Evolutionary conservation across 1,140 invertebrate genomes (phyloP).

Genomic region (Asobara japonica): DNA sequence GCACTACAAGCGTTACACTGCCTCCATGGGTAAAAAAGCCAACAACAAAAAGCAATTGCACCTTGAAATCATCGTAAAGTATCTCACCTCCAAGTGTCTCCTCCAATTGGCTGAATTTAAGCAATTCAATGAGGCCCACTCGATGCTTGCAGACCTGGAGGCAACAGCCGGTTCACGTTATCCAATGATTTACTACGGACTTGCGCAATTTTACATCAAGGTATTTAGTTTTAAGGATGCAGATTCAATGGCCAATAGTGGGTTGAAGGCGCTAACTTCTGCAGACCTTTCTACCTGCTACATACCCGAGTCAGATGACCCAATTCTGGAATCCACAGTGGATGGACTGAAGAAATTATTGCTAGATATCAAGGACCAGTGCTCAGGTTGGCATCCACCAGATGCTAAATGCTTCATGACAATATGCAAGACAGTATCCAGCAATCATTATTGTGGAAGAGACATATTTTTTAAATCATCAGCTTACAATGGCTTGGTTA

Average conservation of each 20-base stretch:
- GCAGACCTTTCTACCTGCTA: slow-evolving; percentile 26
- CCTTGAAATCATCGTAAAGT: slow-evolving; percentile 33
- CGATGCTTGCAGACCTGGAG: slow-evolving; percentile 32
- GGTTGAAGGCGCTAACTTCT: slow-evolving; percentile 34
- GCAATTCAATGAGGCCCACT: slow-evolving; percentile 40
- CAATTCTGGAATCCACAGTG: slow-evolving; percentile 38
- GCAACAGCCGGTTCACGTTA: slow-evolving; percentile 27
- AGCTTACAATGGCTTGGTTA: slow-evolving; percentile 50
- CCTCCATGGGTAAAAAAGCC: not conserved
- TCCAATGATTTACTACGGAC: slow-evolving; percentile 42
- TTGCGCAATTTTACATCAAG: slow-evolving; percentile 45
- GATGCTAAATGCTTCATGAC: slow-evolving; percentile 48
- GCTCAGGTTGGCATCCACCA: slow-evolving; percentile 44
- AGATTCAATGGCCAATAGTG: slow-evolving; percentile 34
- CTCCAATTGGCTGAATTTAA: slow-evolving; percentile 37
- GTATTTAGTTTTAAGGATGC: slow-evolving; percentile 46
- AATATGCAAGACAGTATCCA: slow-evolving; percentile 39
- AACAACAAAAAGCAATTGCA: slow-evolving; percentile 19
- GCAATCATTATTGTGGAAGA: slow-evolving; percentile 7
- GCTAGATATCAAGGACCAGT: slow-evolving; percentile 41
- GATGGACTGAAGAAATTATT: slow-evolving; percentile 37
- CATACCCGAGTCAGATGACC: slow-evolving; percentile 44
- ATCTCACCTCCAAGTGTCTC: slow-evolving; percentile 40
- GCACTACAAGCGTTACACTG: not conserved
- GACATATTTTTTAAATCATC: slow-evolving; percentile 45